Evolutionary conservation across 2,113 vertebrate species (phyloP).

Genomic region (Haemorhous mexicanus): DNA sequence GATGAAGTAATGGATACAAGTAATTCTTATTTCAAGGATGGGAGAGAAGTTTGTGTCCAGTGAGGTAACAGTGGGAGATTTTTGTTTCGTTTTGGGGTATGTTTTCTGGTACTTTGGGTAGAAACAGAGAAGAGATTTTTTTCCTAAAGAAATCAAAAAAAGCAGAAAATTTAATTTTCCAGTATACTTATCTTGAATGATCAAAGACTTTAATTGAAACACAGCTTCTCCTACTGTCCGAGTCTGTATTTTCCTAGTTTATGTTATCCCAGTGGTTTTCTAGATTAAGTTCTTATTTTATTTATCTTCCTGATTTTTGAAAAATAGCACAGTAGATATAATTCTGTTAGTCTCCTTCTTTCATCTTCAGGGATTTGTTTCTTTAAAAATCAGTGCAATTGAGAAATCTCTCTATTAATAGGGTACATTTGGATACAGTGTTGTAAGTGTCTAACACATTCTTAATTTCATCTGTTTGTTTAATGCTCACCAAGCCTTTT

Average conservation of each 20-base stretch:
- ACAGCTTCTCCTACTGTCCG: neutral
- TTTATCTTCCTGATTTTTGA: neutral
- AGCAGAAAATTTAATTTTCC: neutral
- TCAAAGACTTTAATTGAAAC: neutral
- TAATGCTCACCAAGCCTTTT: neutral
- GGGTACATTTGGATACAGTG: conserved; percentile 10
- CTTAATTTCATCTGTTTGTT: conserved; percentile 16
- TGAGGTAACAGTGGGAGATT: neutral
- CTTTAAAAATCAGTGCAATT: neutral
- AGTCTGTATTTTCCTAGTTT: neutral
- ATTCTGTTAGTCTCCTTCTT: neutral
- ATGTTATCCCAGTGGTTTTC: neutral
- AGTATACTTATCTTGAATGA: neutral
- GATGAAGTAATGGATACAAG: neutral
- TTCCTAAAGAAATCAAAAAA: neutral
- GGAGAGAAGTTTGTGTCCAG: neutral
- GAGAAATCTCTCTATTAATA: conserved; percentile 28
- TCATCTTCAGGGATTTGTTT: neutral
- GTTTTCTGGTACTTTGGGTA: neutral
- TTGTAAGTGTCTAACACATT: conserved; percentile 5
- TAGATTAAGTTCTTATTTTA: neutral
- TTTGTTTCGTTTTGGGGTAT: neutral
- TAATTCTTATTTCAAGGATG: neutral
- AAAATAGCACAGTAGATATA: neutral
- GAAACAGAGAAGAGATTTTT: neutral